A percentile compares a stretch with the other conserved stretches of the same genome.
Conservation (phyloP, 2,888 invertebrate species). For the Lasioglossum pauxillum region DNA sequence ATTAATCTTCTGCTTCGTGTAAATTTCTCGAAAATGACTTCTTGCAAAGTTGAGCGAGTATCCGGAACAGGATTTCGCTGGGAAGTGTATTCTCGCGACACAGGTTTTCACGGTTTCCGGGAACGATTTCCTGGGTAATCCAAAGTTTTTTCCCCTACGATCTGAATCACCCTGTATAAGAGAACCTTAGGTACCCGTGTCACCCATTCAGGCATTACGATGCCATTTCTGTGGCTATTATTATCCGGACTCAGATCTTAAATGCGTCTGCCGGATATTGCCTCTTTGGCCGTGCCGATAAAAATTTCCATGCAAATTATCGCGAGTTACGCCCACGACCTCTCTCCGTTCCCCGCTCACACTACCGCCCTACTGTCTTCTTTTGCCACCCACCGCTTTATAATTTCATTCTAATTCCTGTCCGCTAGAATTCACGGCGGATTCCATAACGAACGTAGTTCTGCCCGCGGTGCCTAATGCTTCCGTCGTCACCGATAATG, state of each 20-base stretch:
- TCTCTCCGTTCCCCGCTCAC: not conserved
- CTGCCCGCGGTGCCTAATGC: not conserved
- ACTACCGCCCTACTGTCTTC: slow-evolving; percentile 12
- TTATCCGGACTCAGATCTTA: slow-evolving; percentile 76
- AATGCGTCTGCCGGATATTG: slow-evolving; percentile 83
- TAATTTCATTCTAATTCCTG: slow-evolving; percentile 18
- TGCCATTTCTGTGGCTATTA: slow-evolving; percentile 76
- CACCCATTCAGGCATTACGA: slow-evolving; percentile 68
- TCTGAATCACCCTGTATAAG: slow-evolving; percentile 20
- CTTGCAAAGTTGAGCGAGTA: not conserved
- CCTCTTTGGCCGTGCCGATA: slow-evolving; percentile 75
- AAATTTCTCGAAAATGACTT: not conserved
- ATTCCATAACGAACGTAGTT: slow-evolving; percentile 6
- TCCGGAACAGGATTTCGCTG: not conserved
- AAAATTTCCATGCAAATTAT: slow-evolving; percentile 83
- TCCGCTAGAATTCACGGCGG: not conserved
- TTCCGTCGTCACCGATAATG: not conserved
- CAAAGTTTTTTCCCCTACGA: not conserved
- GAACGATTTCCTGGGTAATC: not conserved
- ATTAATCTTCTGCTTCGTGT: not conserved
- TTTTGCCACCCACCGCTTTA: slow-evolving; percentile 5
- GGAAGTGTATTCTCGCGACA: not conserved
- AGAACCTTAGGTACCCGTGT: slow-evolving; percentile 62
- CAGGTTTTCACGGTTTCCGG: not conserved
- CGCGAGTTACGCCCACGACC: slow-evolving; percentile 77